Base-by-base conservation (phyloP, 2,888 invertebrate species). In the Alloplasta piceator region DNA sequence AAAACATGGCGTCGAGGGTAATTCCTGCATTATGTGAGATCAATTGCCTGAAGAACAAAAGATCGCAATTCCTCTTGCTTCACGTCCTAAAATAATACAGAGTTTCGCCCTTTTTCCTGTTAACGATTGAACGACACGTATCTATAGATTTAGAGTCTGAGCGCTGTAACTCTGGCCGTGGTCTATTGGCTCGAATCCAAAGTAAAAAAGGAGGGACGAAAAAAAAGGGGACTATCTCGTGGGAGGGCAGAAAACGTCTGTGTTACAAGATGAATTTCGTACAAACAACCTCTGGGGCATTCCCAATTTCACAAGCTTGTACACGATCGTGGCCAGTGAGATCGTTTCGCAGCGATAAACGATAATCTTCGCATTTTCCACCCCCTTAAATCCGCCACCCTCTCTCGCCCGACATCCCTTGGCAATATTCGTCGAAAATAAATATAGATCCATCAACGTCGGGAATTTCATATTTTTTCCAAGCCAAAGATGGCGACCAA, bases 181-280 rank as follows among this genome's bases (percentile, higher is more conserved):
- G 46, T 76, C 73, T 70, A 81, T 81, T 81, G 80, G 77, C 80
- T 70, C 41, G 58, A 5, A 52, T 73, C 77, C 77, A 81, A 63
- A 67, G 46, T 50, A 60, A 41, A 75, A 36, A 16, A 10, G 46
- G 50, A 38, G 26, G 26, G 26, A 26, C 1, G 26, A 63, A 63
- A 63, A 48, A 73, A 64, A 46, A 73, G 50, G 7, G 16, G 16
- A 36, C 5, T n/a, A 52, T n/a, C 52, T 12, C 5, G 5, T 36
- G 70, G 63, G 61, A 38, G 73, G 43, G 68, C 50, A 52, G 43
- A 77, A 73, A 77, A 77, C 77, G 80, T 81, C 77, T 81, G 80
- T 81, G 80, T 73, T 73, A 70, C 77, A 81, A 77, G 80, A 81
- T 81, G 80, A 77, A 81, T 81, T 81, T 81, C 64, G 77, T 77